Base-by-base conservation (phyloP, 2,888 invertebrate genomes). In the Limnephilus marmoratus region DNA sequence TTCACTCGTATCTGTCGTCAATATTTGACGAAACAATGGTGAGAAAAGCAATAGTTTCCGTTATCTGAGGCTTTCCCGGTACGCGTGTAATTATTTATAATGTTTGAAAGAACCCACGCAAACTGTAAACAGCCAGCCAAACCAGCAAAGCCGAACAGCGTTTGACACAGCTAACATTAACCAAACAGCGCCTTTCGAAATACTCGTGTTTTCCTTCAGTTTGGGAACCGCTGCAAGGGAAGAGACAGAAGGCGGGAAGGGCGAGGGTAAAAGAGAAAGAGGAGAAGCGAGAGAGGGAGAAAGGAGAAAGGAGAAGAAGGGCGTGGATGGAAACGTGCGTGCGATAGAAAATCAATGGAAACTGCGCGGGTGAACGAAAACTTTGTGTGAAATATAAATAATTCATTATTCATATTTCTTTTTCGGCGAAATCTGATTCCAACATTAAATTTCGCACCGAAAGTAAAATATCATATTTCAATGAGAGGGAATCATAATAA, bases 291-390 rank as follows among this genome's bases (percentile, higher is more conserved):
- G 13, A 34, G 82, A 13, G 29, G 18, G 34, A 34, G 82, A 34
- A 82, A 15, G 18, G 34, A 34, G 82, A 34, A 82, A 15, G 82
- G 2, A 24, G 34, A 37, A 13, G 49, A 68, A 87, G 87, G 87
- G 87, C 68, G 87, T 68, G 87, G 87, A 68, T 87, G 87, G 68
- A 49, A 83, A 80, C 93, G 93, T 93, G 93, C 93, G 93, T 93
- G 93, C 91, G 91, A 91, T 91, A 90, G 90, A 88, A 93, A 93
- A 91, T 93, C 93, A 93, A 91, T 91, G 93, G 91, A 88, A 81
- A 88, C 83, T 90, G 87, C 91, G 91, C 88, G 93, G 90, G 81
- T 90, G 87, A 86, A 86, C 53, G 31, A 87, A 87, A 87, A 87
- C 87, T 87, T 87, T 87, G 87, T 15, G 87, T 53, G 87, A 87